Evolutionary conservation across 2,113 vertebrate species (phyloP), one percentile per base, ranked within the genome.

Genomic region (Oreochromis niloticus): DNA sequence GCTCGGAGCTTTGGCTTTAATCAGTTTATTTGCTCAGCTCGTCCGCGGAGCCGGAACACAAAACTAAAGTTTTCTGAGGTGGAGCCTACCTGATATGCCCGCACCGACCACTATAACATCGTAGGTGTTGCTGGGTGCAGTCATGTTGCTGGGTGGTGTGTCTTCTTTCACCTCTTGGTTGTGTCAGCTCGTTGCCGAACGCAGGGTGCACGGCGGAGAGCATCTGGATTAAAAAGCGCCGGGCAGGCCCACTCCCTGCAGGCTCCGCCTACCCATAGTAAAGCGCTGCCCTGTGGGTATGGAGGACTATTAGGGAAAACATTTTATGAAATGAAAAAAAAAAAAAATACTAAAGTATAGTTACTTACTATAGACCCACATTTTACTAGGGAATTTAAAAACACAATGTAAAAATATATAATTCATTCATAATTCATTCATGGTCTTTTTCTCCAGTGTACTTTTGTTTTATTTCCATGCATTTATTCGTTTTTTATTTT

Each of bases 31-130:
- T 32, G 32, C 32, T 32, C 32, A 32, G 32, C 32, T 32, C 32
- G 32, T 32, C 32, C 32, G 32, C 32, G 32, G 4, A 30, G 30
- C 24, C 24, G 2, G 19, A 30, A 4, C 16, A 46, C 16, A 16
- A 11, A 11, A 16, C 24, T 14, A 5, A 84, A 87, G 50, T 85
- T 86, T 57, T 4, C 14, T 27, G 0, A 9, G 6, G 56, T 57
- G 2, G 63, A 27, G 95, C 97, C 93, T 86, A 99, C 98, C 98
- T 97, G 98, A 99, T 90, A 99, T 97, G 81, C 98, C 98, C 85
- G 96, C 98, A 81, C 98, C 98, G 88, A 99, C 94, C 89, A 99
- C 97, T 14, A 99, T 89, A 84, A 98, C 98, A 9, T 99, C 98
- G 95, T 93, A 97, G 80, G 95, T 96, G 97, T 94, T 95, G 86